Evolutionary conservation across 2,113 vertebrate genomes (phyloP).

Genomic region (Pseudorhombus dupliciocellatus): DNA sequence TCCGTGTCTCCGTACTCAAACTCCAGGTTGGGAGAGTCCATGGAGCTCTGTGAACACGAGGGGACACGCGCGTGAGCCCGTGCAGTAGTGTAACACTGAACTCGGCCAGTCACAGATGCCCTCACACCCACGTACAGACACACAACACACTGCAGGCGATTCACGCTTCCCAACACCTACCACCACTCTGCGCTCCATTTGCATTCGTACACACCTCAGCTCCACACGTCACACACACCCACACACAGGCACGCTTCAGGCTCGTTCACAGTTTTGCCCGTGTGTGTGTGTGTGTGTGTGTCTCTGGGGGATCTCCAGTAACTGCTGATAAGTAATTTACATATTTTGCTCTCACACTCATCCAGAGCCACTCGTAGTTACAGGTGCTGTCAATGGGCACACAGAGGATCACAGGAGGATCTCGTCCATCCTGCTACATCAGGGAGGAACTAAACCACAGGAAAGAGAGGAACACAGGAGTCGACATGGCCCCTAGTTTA

Average conservation of each 20-base stretch:
- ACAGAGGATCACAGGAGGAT: background rate
- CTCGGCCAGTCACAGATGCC: slow-evolving; percentile 27
- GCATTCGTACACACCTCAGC: background rate
- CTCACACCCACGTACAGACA: slow-evolving; percentile 37
- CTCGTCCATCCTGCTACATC: too few relatives aligned
- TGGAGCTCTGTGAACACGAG: slow-evolving; percentile 84
- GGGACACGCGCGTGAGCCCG: slow-evolving; percentile 15
- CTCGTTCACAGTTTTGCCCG: slow-evolving; percentile 26
- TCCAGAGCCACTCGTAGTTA: background rate
- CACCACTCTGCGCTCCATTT: slow-evolving; percentile 11
- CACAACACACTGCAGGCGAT: slow-evolving; percentile 26
- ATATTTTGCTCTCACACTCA: slow-evolving; percentile 13
- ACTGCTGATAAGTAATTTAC: slow-evolving; percentile 23
- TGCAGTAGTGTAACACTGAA: background rate
- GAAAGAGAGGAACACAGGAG: background rate
- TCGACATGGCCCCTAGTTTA: background rate
- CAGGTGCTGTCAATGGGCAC: background rate
- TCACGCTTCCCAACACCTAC: slow-evolving; percentile 35
- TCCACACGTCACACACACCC: background rate
- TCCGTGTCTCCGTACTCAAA: slow-evolving; percentile 94
- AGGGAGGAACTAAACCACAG: background rate
- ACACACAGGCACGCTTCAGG: slow-evolving; percentile 19
- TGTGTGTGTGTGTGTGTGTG: background rate
- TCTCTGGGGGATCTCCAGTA: slow-evolving; percentile 25
- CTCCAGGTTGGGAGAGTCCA: slow-evolving; percentile 94